Conservation (phyloP, 2,888 invertebrate species). For the Tinea pellionella region DNA sequence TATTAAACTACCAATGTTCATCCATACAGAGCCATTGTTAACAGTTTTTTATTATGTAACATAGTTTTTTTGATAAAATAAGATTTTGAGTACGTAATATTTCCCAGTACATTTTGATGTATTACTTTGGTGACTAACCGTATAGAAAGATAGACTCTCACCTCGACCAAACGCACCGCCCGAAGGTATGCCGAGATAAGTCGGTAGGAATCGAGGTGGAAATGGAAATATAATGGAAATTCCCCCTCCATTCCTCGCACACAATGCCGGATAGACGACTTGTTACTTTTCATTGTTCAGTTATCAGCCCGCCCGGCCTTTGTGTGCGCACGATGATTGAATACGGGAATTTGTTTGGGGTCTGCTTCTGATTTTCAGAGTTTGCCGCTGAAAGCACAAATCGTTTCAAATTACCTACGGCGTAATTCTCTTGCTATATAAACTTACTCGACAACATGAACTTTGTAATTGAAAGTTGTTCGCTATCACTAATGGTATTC, state of each 20-base stretch:
- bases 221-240: slow-evolving; percentile 69
- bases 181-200: slow-evolving; percentile 65
- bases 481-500: too few species aligned
- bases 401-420: slow-evolving; percentile 26
- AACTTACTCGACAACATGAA: neutral
- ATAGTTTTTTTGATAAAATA: neutral
- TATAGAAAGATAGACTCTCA: slow-evolving; percentile 59
- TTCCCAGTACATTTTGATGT: slow-evolving; percentile 31
- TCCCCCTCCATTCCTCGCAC: slow-evolving; percentile 27
- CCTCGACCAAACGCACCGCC: slow-evolving; percentile 17
- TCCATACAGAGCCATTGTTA: neutral
- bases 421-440: neutral
- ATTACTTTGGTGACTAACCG: slow-evolving; percentile 54
- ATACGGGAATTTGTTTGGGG: slow-evolving; percentile 66
- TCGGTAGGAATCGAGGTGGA: slow-evolving; percentile 64
- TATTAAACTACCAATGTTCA: neutral
- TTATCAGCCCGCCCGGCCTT: slow-evolving; percentile 63
- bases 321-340: slow-evolving; percentile 66
- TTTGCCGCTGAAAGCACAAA: slow-evolving; percentile 53
- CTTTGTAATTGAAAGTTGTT: too few species aligned
- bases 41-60: neutral
- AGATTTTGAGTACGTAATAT: neutral
- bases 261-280: slow-evolving; percentile 68
- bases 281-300: slow-evolving; percentile 71
- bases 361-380: slow-evolving; percentile 60